These are phyloP conservation scores for Aphelocoma coerulescens DNA, from an alignment of 2,113 vertebrate species.

Conservation along the genomic window DNA sequence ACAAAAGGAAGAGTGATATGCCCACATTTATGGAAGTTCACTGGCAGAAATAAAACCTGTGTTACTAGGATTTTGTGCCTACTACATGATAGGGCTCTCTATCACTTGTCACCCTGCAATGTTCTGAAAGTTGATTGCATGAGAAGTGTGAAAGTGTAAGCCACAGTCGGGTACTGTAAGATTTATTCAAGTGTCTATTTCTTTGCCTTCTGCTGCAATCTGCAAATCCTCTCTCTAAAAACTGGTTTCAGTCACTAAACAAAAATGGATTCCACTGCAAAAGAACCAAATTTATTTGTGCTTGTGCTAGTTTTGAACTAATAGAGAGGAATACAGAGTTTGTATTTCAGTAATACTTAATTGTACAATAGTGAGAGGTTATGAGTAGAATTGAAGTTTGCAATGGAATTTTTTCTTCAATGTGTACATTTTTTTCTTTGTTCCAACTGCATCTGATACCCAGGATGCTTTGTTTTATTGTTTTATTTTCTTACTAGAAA, in stretches of 20 bases:
- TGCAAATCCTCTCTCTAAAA: not conserved
- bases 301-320: not conserved
- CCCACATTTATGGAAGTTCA: not conserved
- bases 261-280: not conserved
- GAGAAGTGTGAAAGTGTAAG: not conserved
- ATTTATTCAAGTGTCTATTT: not conserved
- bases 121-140: not conserved
- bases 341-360: not conserved
- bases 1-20: not conserved
- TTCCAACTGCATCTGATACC: not conserved
- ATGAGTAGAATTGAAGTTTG: not conserved
- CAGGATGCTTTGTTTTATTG: not conserved
- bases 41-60: not conserved
- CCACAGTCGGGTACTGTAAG: not conserved
- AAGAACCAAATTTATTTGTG: not conserved
- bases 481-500: not conserved
- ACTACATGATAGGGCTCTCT: not conserved
- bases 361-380: not conserved
- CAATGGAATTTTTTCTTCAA: not conserved
- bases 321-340: not conserved
- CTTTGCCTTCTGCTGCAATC: not conserved
- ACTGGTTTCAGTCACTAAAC: not conserved
- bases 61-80: not conserved
- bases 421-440: not conserved
- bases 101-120: not conserved